These are phyloP conservation scores for Phylloscopus trochiloides DNA, from an alignment of 2,113 vertebrate genomes.

Conservation along the genomic window DNA sequence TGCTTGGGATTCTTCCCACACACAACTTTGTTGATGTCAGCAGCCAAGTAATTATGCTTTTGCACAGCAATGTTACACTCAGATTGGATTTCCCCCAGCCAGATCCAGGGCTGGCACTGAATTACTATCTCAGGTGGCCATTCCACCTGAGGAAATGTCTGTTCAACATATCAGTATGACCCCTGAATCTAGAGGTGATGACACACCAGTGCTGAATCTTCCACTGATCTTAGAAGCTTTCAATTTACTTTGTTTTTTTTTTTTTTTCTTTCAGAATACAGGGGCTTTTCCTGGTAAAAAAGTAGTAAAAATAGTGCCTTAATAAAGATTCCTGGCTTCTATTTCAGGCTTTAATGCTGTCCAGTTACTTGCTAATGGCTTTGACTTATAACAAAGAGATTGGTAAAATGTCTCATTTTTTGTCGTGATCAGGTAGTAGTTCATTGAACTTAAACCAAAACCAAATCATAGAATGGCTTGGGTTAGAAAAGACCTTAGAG, in stretches of 20 bases:
- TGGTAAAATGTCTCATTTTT: neutral
- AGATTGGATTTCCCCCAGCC: neutral
- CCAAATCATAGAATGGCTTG: neutral
- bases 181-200: neutral
- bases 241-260: neutral
- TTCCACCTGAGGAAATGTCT: neutral
- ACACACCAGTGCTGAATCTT: neutral
- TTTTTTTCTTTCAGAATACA: neutral
- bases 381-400: neutral
- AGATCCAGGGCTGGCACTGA: neutral
- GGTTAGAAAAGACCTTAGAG: neutral
- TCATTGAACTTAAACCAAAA: neutral
- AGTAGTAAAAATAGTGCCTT: neutral
- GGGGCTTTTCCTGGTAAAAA: neutral
- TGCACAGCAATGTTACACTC: neutral
- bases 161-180: neutral
- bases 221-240: neutral
- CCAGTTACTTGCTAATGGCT: neutral
- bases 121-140: neutral
- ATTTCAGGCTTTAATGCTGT: neutral
- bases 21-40: neutral
- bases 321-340: neutral
- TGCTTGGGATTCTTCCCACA: neutral
- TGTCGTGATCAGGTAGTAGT: neutral
- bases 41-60: neutral